These are phyloP conservation scores for Idaea dimidiata DNA, from an alignment of 2,888 invertebrate species.

Conservation along the genomic window DNA sequence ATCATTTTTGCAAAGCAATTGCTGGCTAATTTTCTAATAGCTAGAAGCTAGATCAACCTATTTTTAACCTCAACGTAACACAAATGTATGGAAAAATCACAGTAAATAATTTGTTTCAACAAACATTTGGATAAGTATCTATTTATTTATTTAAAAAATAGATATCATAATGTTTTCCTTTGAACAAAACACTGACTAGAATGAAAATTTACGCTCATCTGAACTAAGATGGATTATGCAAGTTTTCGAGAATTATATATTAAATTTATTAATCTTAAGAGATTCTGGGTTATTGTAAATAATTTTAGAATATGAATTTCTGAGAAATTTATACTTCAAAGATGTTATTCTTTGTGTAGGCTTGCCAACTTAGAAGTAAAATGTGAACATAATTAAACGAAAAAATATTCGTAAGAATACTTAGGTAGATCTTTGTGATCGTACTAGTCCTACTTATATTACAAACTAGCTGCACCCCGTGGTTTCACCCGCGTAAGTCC, in stretches of 20 bases:
- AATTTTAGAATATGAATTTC: background rate
- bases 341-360: background rate
- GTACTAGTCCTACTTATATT: too few species aligned
- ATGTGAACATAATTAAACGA: too few species aligned
- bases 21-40: too few species aligned
- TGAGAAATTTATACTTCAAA: background rate
- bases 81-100: background rate
- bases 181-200: slow-evolving; percentile 3
- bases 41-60: too few species aligned
- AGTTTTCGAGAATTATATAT: background rate
- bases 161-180: background rate
- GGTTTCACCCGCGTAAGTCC: too few species aligned
- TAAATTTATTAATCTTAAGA: background rate
- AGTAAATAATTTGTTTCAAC: background rate
- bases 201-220: slow-evolving; percentile 8
- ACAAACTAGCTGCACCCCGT: too few species aligned
- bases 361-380: background rate
- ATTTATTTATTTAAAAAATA: slow-evolving; percentile 4
- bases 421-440: too few species aligned
- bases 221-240: slow-evolving; percentile 9
- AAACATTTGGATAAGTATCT: background rate
- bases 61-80: too few species aligned
- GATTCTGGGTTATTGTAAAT: background rate
- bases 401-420: too few species aligned
- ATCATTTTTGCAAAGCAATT: too few species aligned